These are phyloP conservation scores for Scaptomyza caliginosa DNA, from an alignment of 2,888 invertebrate genomes.

Conservation along the genomic window DNA sequence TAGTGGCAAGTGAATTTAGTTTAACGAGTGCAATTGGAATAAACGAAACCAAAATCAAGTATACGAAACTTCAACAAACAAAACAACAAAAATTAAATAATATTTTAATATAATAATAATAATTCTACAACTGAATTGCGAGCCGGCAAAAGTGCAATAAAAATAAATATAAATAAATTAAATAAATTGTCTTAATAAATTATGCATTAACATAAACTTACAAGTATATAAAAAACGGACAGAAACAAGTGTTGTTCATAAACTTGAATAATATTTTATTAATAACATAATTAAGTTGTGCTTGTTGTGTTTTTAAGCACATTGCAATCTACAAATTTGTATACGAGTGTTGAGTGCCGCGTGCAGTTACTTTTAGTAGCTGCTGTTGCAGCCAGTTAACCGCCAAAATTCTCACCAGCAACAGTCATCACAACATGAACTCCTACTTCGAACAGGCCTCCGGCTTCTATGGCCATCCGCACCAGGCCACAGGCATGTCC, in stretches of 20 bases:
- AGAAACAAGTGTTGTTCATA: conserved; percentile 5
- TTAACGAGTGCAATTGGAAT: conserved; percentile 51
- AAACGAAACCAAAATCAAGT: conserved; percentile 56
- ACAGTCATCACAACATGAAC: conserved; percentile 88
- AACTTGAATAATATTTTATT: conserved; percentile 2
- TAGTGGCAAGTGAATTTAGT: conserved; percentile 50
- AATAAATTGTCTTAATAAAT: conserved; percentile 5
- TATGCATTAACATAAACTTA: conserved; percentile 35
- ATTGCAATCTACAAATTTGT: conserved; percentile 11
- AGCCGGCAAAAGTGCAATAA: conserved; percentile 65
- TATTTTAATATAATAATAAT: conserved; percentile 30
- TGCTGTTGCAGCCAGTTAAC: conserved; percentile 70
- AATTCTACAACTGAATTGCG: conserved; percentile 28
- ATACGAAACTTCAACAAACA: conserved; percentile 47
- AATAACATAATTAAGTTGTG: conserved; percentile 18
- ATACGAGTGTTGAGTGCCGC: conserved; percentile 36
- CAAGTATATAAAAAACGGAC: conserved; percentile 7
- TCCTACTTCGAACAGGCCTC: conserved; percentile 96
- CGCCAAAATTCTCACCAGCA: conserved; percentile 84
- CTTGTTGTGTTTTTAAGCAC: background rate
- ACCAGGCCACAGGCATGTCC: conserved; percentile 89
- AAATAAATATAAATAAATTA: conserved; percentile 16
- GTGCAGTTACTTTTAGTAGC: conserved; percentile 61
- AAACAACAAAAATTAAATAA: conserved; percentile 18
- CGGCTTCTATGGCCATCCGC: conserved; percentile 97